These are phyloP conservation scores for Tiphia femorata DNA, from an alignment of 2,888 invertebrate species.

Conservation along the genomic window DNA sequence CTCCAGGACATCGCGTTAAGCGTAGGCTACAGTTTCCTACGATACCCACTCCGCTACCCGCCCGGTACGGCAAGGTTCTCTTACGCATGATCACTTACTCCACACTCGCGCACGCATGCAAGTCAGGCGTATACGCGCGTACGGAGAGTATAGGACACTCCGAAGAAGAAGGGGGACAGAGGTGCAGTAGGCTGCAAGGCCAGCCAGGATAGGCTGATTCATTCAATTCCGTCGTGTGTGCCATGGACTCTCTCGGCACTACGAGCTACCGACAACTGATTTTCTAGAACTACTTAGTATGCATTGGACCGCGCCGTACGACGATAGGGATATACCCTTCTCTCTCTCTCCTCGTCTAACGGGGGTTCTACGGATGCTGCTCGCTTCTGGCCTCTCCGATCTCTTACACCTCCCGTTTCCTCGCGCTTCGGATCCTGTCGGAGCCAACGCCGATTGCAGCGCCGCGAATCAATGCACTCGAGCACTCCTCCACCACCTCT, in stretches of 20 bases:
- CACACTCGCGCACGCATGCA: background rate
- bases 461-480: background rate
- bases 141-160: too few relatives aligned
- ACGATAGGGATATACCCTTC: conserved; percentile 29
- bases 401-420: background rate
- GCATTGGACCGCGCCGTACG: conserved; percentile 42
- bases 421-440: conserved; percentile 8
- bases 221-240: conserved; percentile 41
- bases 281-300: conserved; percentile 52
- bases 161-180: too few relatives aligned
- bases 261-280: conserved; percentile 45
- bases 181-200: conserved; percentile 17
- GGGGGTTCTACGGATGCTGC: conserved; percentile 37
- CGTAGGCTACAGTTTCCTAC: too few relatives aligned
- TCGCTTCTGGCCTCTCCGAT: conserved; percentile 7
- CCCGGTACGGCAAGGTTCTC: too few relatives aligned
- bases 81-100: too few relatives aligned
- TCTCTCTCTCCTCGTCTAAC: conserved; percentile 33
- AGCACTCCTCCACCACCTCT: background rate
- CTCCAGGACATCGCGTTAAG: too few relatives aligned
- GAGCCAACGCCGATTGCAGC: background rate
- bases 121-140: background rate
- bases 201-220: conserved; percentile 41
- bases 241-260: conserved; percentile 24
- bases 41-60: too few relatives aligned